Percentiles rank a stretch among this genome's conserved stretches.
These are phyloP conservation scores for Eurytoma californica DNA, from an alignment of 2,888 invertebrate species.

Conservation along the genomic window DNA sequence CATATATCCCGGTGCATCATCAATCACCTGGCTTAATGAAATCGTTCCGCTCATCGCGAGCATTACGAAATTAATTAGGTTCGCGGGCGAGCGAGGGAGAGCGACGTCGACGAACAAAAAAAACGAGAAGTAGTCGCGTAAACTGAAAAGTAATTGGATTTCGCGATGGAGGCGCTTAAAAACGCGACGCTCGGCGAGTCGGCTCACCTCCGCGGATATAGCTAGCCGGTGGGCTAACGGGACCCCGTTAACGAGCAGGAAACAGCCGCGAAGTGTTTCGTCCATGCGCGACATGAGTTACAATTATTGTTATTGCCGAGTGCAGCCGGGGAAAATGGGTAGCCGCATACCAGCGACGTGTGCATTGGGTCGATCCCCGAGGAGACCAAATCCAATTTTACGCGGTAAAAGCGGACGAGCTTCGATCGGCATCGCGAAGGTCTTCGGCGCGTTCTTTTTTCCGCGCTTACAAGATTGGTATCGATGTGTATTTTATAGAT, in stretches of 20 bases:
- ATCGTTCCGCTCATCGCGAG: no score
- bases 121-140: not conserved
- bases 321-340: conserved; percentile 12
- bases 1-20: no score
- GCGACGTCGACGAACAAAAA: no score
- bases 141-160: conserved; percentile 25
- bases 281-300: conserved; percentile 59
- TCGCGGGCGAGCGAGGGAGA: no score
- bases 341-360: not conserved
- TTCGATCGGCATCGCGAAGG: no score
- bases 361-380: not conserved
- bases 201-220: not conserved
- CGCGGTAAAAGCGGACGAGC: not conserved
- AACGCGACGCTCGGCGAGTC: not conserved
- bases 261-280: conserved; percentile 58
- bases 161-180: not conserved
- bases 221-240: conserved; percentile 51
- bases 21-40: no score
- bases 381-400: not conserved
- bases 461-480: no score
- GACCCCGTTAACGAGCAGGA: conserved; percentile 52
- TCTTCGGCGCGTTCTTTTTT: no score
- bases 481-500: no score
- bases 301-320: conserved; percentile 56
- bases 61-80: no score